A percentile compares a stretch with the other conserved stretches of the same genome.
These are phyloP conservation scores for Mastacembelus armatus DNA, from an alignment of 2,797 vertebrate genomes.

Conservation along the genomic window DNA sequence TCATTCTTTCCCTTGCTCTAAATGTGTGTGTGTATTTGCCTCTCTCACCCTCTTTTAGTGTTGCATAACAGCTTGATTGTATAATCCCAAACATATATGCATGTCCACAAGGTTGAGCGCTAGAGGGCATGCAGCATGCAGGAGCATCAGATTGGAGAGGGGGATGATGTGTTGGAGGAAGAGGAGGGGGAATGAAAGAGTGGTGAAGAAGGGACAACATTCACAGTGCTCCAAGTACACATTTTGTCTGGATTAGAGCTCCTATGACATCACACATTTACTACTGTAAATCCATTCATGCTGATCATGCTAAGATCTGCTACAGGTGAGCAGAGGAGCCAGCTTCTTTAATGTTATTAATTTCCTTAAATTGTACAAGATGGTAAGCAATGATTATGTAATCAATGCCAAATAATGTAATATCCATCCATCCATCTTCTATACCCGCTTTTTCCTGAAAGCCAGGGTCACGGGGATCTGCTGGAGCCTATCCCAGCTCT, in stretches of 20 bases:
- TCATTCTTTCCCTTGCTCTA: slow-evolving; percentile 34
- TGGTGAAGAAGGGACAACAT: slow-evolving; percentile 21
- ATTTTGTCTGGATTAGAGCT: slow-evolving; percentile 18
- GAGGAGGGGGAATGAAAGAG: neutral
- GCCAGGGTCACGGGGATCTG: too few relatives aligned
- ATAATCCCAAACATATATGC: slow-evolving; percentile 83
- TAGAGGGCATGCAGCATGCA: slow-evolving; percentile 66
- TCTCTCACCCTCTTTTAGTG: slow-evolving; percentile 60
- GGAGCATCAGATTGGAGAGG: slow-evolving; percentile 50
- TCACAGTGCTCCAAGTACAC: neutral
- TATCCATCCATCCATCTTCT: too few relatives aligned
- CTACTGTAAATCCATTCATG: slow-evolving; percentile 7
- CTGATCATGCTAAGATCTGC: slow-evolving; percentile 4
- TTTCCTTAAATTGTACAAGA: neutral
- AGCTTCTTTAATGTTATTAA: neutral
- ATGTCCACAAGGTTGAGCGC: slow-evolving; percentile 73
- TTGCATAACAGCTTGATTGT: slow-evolving; percentile 82
- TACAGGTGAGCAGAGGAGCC: slow-evolving; percentile 13
- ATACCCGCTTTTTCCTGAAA: too few relatives aligned
- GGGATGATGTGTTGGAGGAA: neutral
- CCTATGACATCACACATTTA: slow-evolving; percentile 11
- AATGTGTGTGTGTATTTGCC: slow-evolving; percentile 48
- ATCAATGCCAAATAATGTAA: neutral
- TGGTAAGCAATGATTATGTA: neutral
- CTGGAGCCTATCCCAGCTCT: too few relatives aligned